A percentile compares a stretch with the other conserved stretches of the same genome.
phyloP scores from a whole-genome alignment of 2,797 vertebrate species.

The Eurystomus glaucurus region DNA sequence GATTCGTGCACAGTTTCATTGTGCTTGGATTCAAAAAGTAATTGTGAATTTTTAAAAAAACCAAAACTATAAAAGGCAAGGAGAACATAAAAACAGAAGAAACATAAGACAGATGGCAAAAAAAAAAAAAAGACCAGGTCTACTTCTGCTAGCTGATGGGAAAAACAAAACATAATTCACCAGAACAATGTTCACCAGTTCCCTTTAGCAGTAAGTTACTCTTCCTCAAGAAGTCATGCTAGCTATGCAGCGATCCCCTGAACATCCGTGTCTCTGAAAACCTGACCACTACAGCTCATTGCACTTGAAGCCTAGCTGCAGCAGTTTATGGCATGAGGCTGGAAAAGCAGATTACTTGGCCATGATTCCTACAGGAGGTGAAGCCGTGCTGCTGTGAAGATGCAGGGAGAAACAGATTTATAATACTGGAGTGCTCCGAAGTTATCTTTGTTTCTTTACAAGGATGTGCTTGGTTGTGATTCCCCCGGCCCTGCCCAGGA shows the following conservation, averaged over 20 bases:
- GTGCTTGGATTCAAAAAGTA: neutral
- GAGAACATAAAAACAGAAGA: neutral
- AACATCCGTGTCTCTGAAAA: neutral
- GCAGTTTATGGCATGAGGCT: neutral
- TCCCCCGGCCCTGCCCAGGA: accelerated
- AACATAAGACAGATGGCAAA: neutral
- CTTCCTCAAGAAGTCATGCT: neutral
- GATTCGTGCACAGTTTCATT: neutral
- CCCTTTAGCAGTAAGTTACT: neutral
- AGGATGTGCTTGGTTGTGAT: neutral
- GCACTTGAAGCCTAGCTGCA: neutral
- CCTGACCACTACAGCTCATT: neutral
- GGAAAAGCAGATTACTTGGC: neutral
- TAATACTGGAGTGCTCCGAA: neutral
- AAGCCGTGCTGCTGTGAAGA: neutral
- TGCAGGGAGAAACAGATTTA: neutral
- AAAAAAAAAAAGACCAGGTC: neutral
- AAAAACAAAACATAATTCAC: neutral
- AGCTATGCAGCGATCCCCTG: neutral
- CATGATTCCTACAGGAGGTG: neutral
- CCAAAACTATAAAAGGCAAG: neutral
- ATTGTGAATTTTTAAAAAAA: neutral
- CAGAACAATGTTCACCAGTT: neutral
- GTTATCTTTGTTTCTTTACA: neutral
- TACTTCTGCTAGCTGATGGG: neutral